Evolutionary conservation across 2,797 vertebrate genomes (phyloP), one percentile per base, ranked within the genome.

Genomic region (Denticeps clupeoides): DNA sequence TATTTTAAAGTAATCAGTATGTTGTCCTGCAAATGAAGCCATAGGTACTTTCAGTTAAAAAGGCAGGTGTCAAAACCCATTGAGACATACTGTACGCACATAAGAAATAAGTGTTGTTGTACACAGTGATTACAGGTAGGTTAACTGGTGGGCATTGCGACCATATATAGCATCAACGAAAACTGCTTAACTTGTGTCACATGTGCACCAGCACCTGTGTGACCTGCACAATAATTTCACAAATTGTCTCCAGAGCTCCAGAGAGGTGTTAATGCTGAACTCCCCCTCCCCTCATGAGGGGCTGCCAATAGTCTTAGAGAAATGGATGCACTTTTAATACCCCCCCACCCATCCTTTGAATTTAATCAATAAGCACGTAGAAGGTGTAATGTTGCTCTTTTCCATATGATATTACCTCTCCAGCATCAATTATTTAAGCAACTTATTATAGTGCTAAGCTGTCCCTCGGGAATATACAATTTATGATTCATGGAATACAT

Each of bases 401-500:
- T 70, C 71, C 62, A 68, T 68, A 64, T 66, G 73, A 68, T 73
- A 77, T 79, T 77, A 73, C 70, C 71, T 67, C 45, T 66, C 45
- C 53, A 63, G 62, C 78, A 82, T 83, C 75, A 80, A 82, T 85
- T 82, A 83, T 82, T 83, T 66, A 83, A 78, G 56, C 75, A 73
- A 68, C 71, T 69, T 58, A 67, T 60, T 66, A 76, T 83, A 82
- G 77, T 77, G 72, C 64, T 56, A 64, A 38, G 68, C 61, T 69
- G 74, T 71, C 75, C 72, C 69, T 55, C 40, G 41, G 69, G 59
- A 77, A 76, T 76, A 79, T 73, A 77, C 69, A 70, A 79, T 83
- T 84, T 82, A 78, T 77, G 74, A 85, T 84, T 84, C 81, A 83
- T 84, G 81, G 81, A 83, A 86, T 83, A 82, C 75, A 82, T 82